phyloP scores from a whole-genome alignment of 2,113 vertebrate genomes.

The Hirundichthys speculiger region DNA sequence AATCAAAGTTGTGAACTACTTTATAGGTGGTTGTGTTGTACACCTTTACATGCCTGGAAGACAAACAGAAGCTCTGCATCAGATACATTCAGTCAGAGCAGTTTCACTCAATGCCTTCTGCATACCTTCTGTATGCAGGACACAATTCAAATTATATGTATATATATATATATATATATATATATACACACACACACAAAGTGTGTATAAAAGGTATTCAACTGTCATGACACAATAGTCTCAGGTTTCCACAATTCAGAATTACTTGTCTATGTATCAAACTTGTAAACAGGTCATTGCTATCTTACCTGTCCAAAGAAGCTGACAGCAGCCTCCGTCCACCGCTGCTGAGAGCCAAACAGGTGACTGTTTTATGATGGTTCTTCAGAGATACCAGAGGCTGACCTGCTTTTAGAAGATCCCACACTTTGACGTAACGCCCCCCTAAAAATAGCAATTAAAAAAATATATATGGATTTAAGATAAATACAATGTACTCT shows the following conservation, averaged over 20 bases:
- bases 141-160: too few species aligned
- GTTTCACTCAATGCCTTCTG: neutral
- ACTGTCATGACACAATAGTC: neutral
- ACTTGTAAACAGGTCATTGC: neutral
- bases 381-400: constrained; percentile 93
- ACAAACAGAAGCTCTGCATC: constrained; percentile 22
- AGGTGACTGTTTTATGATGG: constrained; percentile 97
- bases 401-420: constrained; percentile 93
- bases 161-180: too few species aligned
- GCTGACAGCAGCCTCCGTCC: constrained; percentile 93
- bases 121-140: neutral
- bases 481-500: too few species aligned
- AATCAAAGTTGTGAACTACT: constrained; percentile 95
- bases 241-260: neutral
- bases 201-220: neutral
- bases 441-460: constrained; percentile 80
- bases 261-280: neutral
- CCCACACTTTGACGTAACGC: constrained; percentile 95
- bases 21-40: constrained; percentile 95
- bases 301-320: constrained; percentile 90
- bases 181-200: neutral
- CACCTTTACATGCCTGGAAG: constrained; percentile 92
- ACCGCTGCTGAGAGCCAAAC: constrained; percentile 89
- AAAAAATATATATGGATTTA: too few species aligned
- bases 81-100: constrained; percentile 1